These are phyloP conservation scores for Cardiocondyla obscurior DNA, from an alignment of 1,140 invertebrate species.

Conservation along the genomic window DNA sequence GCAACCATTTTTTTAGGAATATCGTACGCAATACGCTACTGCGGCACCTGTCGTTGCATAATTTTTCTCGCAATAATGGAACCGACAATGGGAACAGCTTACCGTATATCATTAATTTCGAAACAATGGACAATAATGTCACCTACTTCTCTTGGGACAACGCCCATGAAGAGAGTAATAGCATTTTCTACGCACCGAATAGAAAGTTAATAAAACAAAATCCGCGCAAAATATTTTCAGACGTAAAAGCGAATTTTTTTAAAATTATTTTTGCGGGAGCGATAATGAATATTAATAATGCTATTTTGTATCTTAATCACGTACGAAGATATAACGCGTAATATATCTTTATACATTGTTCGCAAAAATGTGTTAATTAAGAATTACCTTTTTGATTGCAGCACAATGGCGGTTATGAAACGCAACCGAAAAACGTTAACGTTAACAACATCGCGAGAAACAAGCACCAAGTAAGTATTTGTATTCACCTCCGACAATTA, in stretches of 20 bases:
- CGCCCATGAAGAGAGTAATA: conserved; percentile 14
- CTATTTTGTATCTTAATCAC: conserved; percentile 2
- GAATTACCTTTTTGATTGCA: conserved; percentile 74
- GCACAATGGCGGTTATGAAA: conserved; percentile 82
- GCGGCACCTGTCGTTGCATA: conserved; percentile 28
- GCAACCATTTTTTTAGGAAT: conserved; percentile 15
- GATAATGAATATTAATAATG: background rate
- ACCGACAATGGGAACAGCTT: conserved; percentile 54
- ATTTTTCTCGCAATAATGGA: conserved; percentile 25
- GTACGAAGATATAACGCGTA: background rate
- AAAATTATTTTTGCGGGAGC: background rate
- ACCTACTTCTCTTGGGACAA: conserved; percentile 18
- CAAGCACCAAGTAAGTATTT: conserved; percentile 69
- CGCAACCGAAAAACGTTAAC: conserved; percentile 78
- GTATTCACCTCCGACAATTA: background rate
- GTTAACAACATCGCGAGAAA: conserved; percentile 71
- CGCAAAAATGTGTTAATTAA: conserved; percentile 34
- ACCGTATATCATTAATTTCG: conserved; percentile 35
- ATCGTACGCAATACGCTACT: conserved; percentile 12
- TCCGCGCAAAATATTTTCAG: background rate
- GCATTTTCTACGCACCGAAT: background rate
- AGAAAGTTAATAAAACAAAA: conserved; percentile 34
- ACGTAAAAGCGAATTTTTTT: background rate
- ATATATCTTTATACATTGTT: conserved; percentile 1
- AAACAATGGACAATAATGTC: conserved; percentile 45